Evolutionary conservation across 2,113 vertebrate genomes (phyloP).

Genomic region (Mugil cephalus): DNA sequence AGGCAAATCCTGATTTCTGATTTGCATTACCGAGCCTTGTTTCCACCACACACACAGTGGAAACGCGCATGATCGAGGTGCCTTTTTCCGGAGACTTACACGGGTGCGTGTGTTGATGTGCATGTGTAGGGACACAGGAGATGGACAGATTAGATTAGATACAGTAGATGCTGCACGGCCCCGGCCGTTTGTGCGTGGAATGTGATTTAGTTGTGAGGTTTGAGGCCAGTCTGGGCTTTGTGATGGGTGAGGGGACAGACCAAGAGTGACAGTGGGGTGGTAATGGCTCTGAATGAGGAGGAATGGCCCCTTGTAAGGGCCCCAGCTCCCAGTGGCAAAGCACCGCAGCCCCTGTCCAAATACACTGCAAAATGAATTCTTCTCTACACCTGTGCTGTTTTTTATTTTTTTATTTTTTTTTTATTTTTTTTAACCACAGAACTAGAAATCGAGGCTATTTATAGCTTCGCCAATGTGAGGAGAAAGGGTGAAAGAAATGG

Average conservation of each 20-base stretch:
- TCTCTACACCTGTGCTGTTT: conserved; percentile 59
- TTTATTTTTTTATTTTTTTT: not conserved
- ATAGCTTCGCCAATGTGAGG: conserved; percentile 51
- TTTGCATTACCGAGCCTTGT: conserved; percentile 69
- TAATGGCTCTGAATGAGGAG: conserved; percentile 78
- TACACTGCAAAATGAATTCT: conserved; percentile 66
- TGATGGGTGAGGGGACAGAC: conserved; percentile 78
- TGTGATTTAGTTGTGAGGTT: conserved; percentile 76
- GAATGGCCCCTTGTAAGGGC: conserved; percentile 70
- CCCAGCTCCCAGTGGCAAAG: conserved; percentile 43
- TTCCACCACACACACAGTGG: conserved; percentile 62
- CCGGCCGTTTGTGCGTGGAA: conserved; percentile 70
- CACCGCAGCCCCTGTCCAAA: conserved; percentile 64
- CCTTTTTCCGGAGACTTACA: not conserved
- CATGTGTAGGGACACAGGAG: conserved; percentile 62
- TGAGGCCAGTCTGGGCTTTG: conserved; percentile 64
- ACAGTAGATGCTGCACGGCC: conserved; percentile 66
- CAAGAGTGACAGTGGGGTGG: conserved; percentile 77
- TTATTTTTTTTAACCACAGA: conserved; percentile 3
- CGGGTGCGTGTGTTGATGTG: conserved; percentile 7
- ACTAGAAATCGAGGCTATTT: conserved; percentile 59
- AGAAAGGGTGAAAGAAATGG: conserved; percentile 50
- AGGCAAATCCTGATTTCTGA: conserved; percentile 74
- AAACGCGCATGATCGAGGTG: conserved; percentile 69
- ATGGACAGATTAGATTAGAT: conserved; percentile 81